These are phyloP conservation scores for Sebastes fasciatus DNA, from an alignment of 2,113 vertebrate genomes.

Conservation along the genomic window DNA sequence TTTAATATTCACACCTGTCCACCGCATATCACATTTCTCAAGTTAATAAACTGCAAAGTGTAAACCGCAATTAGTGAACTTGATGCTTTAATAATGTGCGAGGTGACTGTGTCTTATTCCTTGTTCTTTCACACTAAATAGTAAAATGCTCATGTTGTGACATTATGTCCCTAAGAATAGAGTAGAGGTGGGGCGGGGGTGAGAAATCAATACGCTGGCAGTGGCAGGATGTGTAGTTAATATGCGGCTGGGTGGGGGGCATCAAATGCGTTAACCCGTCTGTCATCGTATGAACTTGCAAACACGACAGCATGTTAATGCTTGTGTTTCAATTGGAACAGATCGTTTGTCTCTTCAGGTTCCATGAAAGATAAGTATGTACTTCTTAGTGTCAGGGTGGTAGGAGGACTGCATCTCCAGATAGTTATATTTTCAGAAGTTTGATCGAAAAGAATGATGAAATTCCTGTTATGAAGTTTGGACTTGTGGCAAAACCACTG, in stretches of 20 bases:
- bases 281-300: slow-evolving; percentile 54
- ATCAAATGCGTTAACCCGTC: slow-evolving; percentile 46
- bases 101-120: slow-evolving; percentile 48
- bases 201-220: slow-evolving; percentile 55
- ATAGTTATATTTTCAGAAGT: not conserved
- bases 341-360: slow-evolving; percentile 31
- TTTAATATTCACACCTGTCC: slow-evolving; percentile 67
- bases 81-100: slow-evolving; percentile 57
- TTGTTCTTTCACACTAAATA: slow-evolving; percentile 54
- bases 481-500: not conserved
- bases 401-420: not conserved
- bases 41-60: slow-evolving; percentile 46
- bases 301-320: slow-evolving; percentile 48
- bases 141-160: slow-evolving; percentile 70
- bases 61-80: slow-evolving; percentile 55
- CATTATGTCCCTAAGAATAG: slow-evolving; percentile 71
- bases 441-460: not conserved
- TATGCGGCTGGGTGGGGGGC: slow-evolving; percentile 47
- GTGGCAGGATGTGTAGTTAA: slow-evolving; percentile 59
- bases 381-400: not conserved
- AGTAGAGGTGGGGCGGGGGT: slow-evolving; percentile 21
- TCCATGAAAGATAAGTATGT: slow-evolving; percentile 18
- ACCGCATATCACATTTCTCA: slow-evolving; percentile 36
- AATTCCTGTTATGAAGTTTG: not conserved
- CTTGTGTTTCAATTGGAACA: slow-evolving; percentile 14